These are phyloP conservation scores for mouse (Mus musculus) DNA, from an alignment of 2,113 vertebrate species.

Conservation along the genomic window DNA sequence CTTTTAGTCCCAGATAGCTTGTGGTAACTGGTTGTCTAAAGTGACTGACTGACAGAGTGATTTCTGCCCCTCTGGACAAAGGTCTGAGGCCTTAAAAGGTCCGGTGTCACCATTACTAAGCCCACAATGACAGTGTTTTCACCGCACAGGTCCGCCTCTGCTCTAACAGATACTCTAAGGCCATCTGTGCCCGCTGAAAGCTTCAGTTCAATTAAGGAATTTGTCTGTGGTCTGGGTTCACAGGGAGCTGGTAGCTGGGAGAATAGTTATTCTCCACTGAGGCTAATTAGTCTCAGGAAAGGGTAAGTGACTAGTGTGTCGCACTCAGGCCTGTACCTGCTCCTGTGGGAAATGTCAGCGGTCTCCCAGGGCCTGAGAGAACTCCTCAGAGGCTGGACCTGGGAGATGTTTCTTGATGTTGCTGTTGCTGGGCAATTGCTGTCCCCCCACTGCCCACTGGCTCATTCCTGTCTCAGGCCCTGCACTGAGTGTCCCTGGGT, in stretches of 20 bases:
- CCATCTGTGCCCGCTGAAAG: background rate
- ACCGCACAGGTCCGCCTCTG: background rate
- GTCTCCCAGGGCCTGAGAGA: background rate
- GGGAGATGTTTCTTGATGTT: background rate
- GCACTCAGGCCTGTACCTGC: background rate
- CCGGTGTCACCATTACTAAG: background rate
- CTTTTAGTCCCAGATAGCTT: background rate
- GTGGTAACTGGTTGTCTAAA: background rate
- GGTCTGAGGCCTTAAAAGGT: conserved; percentile 60
- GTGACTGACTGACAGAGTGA: background rate
- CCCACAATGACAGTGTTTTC: background rate
- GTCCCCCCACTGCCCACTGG: no score
- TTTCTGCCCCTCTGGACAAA: background rate
- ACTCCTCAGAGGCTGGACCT: background rate
- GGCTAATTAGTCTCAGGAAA: conserved; percentile 35
- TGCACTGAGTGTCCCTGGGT: background rate
- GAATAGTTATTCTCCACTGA: background rate
- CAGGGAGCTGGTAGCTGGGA: background rate
- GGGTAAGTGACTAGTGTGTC: background rate
- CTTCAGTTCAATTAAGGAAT: background rate
- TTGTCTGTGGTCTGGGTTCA: background rate
- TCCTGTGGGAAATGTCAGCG: background rate
- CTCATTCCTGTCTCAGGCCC: background rate
- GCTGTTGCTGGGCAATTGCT: background rate
- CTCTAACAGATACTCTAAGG: background rate